A percentile compares a stretch with the other conserved stretches of the same genome.
These are phyloP conservation scores for Auanema freiburgensis DNA, from an alignment of 2,888 invertebrate genomes.

Conservation along the genomic window DNA sequence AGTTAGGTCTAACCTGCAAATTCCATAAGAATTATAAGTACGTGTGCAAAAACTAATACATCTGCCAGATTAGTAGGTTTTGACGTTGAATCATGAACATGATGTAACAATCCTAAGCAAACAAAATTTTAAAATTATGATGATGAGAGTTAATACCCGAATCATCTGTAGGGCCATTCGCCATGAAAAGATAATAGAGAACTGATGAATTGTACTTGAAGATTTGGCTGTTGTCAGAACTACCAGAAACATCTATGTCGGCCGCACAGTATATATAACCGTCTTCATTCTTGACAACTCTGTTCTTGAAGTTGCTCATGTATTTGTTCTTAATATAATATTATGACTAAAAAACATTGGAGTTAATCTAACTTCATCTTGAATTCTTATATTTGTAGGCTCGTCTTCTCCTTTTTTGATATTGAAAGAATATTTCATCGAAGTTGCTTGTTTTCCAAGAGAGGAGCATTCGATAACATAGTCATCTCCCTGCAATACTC, in stretches of 20 bases:
- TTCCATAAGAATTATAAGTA: not conserved
- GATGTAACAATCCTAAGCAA: not conserved
- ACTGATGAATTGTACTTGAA: conserved; percentile 24
- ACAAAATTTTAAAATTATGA: not conserved
- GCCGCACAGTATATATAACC: conserved; percentile 32
- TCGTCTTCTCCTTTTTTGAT: conserved; percentile 5
- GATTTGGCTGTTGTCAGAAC: conserved; percentile 15
- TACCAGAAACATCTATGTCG: conserved; percentile 20
- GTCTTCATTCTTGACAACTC: conserved; percentile 16
- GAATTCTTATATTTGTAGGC: conserved; percentile 24
- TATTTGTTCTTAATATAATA: conserved; percentile 12
- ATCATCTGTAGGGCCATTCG: conserved; percentile 26
- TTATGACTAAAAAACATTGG: not conserved
- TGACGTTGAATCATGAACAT: not conserved
- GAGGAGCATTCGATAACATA: conserved; percentile 43
- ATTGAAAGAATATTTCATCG: conserved; percentile 38
- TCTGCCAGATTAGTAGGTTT: no score
- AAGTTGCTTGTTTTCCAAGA: conserved; percentile 26
- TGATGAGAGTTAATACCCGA: not conserved
- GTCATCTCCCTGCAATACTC: conserved; percentile 27
- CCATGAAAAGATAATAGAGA: conserved; percentile 28
- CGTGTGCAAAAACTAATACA: no score
- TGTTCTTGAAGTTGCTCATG: conserved; percentile 18
- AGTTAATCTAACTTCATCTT: conserved; percentile 14
- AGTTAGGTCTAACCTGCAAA: conserved; percentile 2